These are phyloP conservation scores for Brachionus koreanus DNA, from an alignment of 1,140 invertebrate species.

Conservation along the genomic window DNA sequence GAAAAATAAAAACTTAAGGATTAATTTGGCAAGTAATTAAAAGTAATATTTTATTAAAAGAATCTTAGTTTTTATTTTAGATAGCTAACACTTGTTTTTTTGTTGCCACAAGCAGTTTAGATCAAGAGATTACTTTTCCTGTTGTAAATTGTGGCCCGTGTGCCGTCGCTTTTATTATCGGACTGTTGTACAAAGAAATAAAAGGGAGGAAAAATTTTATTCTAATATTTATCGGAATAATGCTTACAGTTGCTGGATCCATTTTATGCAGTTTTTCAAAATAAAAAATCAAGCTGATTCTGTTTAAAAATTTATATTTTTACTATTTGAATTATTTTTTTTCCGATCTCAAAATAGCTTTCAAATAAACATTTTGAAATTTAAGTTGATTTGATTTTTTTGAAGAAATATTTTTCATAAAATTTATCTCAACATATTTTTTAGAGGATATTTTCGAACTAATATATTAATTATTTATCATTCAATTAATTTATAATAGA, in stretches of 20 bases:
- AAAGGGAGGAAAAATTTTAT: conserved; percentile 22
- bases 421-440: no score
- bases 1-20: conserved; percentile 47
- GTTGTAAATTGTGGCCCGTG: conserved; percentile 51
- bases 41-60: background rate
- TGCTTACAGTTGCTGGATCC: background rate
- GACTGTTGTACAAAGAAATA: conserved; percentile 21
- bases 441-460: no score
- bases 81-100: conserved; percentile 57
- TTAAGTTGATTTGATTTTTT: no score
- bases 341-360: background rate
- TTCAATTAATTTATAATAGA: no score
- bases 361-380: no score
- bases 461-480: no score
- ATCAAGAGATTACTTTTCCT: conserved; percentile 58
- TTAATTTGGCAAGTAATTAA: conserved; percentile 55
- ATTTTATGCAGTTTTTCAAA: conserved; percentile 29
- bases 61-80: background rate
- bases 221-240: background rate
- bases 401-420: no score
- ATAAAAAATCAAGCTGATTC: background rate
- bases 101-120: conserved; percentile 57
- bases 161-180: conserved; percentile 47
- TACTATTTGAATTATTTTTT: background rate
- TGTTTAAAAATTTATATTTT: background rate